Evolutionary conservation across 2,113 vertebrate species (phyloP).

Genomic region (Dromiciops gliroides): DNA sequence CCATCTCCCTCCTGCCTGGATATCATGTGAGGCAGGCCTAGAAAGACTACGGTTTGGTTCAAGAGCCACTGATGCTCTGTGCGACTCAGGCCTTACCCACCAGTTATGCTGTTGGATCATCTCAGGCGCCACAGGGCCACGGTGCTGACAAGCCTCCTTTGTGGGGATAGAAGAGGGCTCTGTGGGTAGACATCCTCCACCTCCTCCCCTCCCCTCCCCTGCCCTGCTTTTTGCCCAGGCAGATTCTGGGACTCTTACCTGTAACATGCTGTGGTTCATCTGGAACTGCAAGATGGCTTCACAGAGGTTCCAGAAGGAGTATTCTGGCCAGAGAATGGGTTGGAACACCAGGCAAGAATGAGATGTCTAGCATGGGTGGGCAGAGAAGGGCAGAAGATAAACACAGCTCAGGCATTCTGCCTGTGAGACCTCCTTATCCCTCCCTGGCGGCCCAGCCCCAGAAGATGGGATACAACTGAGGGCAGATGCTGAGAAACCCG

Average conservation of each 20-base stretch:
- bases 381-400: slow-evolving; percentile 62
- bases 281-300: slow-evolving; percentile 97
- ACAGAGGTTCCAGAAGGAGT: slow-evolving; percentile 98
- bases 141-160: not conserved
- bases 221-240: not conserved
- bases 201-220: not conserved
- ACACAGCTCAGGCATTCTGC: slow-evolving; percentile 37
- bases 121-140: not conserved
- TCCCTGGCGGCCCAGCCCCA: not conserved
- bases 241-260: slow-evolving; percentile 84
- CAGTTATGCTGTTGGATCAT: not conserved
- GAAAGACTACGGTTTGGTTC: not conserved
- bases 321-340: slow-evolving; percentile 96
- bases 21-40: not conserved
- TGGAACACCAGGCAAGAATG: slow-evolving; percentile 98
- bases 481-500: not conserved
- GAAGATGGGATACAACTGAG: not conserved
- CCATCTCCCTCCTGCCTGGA: not conserved
- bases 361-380: slow-evolving; percentile 88
- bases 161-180: not conserved
- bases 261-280: slow-evolving; percentile 91
- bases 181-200: not conserved
- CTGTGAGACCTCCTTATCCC: not conserved
- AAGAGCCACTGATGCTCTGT: not conserved
- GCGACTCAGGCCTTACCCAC: not conserved